Evolutionary conservation across 2,888 invertebrate genomes (phyloP).

Genomic region (Ellobium chinense): DNA sequence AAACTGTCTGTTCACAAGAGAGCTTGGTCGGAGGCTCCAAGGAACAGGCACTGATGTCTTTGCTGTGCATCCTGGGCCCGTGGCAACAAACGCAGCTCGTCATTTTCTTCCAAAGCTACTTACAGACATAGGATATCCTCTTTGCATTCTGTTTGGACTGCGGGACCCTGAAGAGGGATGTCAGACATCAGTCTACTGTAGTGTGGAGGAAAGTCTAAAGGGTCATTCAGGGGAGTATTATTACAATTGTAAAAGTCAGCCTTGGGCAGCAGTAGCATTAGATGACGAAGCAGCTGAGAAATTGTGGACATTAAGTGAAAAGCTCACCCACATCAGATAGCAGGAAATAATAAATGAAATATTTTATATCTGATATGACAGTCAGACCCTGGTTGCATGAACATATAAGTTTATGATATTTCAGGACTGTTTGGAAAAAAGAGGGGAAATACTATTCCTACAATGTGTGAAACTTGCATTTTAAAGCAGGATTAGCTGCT

Average conservation of each 20-base stretch:
- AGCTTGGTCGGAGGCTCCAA: conserved; percentile 65
- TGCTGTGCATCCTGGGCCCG: conserved; percentile 76
- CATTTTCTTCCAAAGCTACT: conserved; percentile 57
- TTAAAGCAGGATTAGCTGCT: no score
- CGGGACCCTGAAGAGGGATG: conserved; percentile 71
- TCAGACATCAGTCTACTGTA: conserved; percentile 71
- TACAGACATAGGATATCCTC: conserved; percentile 52
- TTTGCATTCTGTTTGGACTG: conserved; percentile 60
- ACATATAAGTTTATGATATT: no score
- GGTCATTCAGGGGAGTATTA: conserved; percentile 87
- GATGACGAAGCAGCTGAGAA: conserved; percentile 83
- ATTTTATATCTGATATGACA: no score
- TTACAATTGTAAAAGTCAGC: conserved; percentile 83
- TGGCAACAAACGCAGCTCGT: conserved; percentile 70
- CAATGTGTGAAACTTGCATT: no score
- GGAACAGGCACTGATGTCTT: conserved; percentile 70
- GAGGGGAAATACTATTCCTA: no score
- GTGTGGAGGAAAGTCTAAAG: conserved; percentile 81
- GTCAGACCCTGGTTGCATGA: no score
- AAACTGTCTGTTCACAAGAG: conserved; percentile 74
- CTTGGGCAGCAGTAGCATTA: conserved; percentile 82
- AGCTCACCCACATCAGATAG: conserved; percentile 82
- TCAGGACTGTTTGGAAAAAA: no score
- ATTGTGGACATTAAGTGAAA: conserved; percentile 88
- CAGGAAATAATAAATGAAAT: no score